Evolutionary conservation across 2,113 vertebrate genomes (phyloP), one percentile per base, ranked within the genome.

Genomic region (Circaetus gallicus): DNA sequence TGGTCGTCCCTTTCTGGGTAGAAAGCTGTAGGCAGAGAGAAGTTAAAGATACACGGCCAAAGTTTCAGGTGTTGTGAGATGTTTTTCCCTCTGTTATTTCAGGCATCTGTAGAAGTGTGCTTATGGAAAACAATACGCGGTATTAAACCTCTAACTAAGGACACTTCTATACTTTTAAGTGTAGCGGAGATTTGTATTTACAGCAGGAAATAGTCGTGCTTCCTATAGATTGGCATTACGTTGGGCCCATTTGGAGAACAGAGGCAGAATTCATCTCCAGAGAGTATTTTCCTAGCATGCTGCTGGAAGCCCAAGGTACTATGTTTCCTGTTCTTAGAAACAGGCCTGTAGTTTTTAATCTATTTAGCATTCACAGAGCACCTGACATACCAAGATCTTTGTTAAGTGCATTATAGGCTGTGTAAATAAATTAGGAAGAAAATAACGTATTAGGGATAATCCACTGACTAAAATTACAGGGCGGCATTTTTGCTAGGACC

Each of bases 361-460:
- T 85, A 22, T 80, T 95, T 80, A 82, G 15, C 56, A 79, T 82
- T 93, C 81, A 81, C 24, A 77, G 76, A 66, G 58, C 58, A 85
- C 56, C 53, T 85, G 20, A n/a, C 49, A 65, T 14, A 16, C 29
- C 49, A 76, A 89, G 62, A 80, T 91, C 73, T 89, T 82, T 86
- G 14, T 84, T 82, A 85, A 91, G 74, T 93, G n/a, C 74, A 77
- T 87, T 95, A 79, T 36, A 73, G 53, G 4, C 36, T 79, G 16
- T 80, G 14, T 86, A 95, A 95, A 72, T 80, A 91, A 88, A 90
- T 89, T 77, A 90, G 66, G 69, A 76, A 69, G 43, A 91, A 95
- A 91, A 78, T 49, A 72, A 67, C 50, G 1, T 76, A 50, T 91
- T 50, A 50, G 22, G 55, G 8, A 16, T 87, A 81, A 90, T 93